Percentiles rank a stretch among this genome's conserved stretches.
Evolutionary conservation across 2,888 invertebrate genomes (phyloP).

Genomic region (Magallana nippona): DNA sequence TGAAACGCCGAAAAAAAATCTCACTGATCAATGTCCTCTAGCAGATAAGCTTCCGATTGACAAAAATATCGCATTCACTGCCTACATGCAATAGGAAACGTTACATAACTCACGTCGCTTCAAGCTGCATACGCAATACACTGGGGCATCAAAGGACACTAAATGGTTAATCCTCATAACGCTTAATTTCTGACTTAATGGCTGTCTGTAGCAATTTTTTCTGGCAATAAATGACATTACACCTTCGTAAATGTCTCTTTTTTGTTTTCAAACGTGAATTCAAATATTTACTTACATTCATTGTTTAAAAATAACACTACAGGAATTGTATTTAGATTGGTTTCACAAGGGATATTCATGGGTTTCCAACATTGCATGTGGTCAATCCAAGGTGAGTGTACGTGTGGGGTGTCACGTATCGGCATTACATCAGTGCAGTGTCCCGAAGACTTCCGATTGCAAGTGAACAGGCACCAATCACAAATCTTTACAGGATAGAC

Average conservation of each 20-base stretch:
- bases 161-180: neutral
- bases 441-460: slow-evolving; percentile 23
- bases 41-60: slow-evolving; percentile 18
- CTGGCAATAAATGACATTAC: neutral
- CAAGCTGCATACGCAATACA: neutral
- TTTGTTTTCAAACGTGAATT: neutral
- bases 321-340: neutral
- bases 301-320: neutral
- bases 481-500: neutral
- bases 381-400: slow-evolving; percentile 12
- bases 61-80: slow-evolving; percentile 16
- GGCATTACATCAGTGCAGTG: slow-evolving; percentile 3
- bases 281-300: neutral
- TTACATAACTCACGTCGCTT: slow-evolving; percentile 20
- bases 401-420: slow-evolving; percentile 12
- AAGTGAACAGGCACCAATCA: neutral
- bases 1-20: neutral
- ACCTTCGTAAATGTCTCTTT: neutral
- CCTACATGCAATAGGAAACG: slow-evolving; percentile 23
- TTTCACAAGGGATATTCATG: slow-evolving; percentile 9
- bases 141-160: neutral
- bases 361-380: slow-evolving; percentile 12
- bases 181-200: neutral
- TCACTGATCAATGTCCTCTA: slow-evolving; percentile 5
- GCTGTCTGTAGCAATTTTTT: neutral